Evolutionary conservation across 2,888 invertebrate species (phyloP).

Genomic region (Oligia fasciuncula): DNA sequence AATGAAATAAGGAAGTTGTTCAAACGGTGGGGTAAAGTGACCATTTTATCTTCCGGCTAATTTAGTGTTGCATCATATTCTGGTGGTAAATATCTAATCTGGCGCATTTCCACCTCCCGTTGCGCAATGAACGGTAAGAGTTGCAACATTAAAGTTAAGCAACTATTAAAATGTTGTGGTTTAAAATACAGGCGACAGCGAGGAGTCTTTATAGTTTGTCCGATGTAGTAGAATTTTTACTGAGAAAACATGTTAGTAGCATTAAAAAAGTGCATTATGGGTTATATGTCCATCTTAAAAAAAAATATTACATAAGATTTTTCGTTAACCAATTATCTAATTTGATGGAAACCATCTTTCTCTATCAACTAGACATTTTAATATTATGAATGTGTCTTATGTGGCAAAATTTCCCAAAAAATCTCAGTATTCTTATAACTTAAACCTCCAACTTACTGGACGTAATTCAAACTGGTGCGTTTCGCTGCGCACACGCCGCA

Average conservation of each 20-base stretch:
- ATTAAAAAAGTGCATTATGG: neutral
- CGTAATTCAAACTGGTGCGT: slow-evolving; percentile 80
- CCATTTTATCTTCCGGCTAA: slow-evolving; percentile 57
- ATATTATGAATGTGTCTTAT: neutral
- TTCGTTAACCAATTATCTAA: no score
- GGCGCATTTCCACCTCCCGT: slow-evolving; percentile 63
- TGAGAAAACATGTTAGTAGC: neutral
- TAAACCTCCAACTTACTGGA: slow-evolving; percentile 42
- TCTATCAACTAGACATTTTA: neutral
- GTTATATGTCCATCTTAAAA: neutral
- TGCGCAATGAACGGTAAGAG: slow-evolving; percentile 64
- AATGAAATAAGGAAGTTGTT: slow-evolving; percentile 37
- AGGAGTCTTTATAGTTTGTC: no score
- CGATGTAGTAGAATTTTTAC: neutral
- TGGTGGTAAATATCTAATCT: slow-evolving; percentile 57
- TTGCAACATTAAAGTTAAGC: slow-evolving; percentile 70
- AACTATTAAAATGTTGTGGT: slow-evolving; percentile 51
- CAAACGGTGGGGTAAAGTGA: slow-evolving; percentile 40
- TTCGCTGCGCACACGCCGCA: slow-evolving; percentile 81
- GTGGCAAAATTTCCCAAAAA: neutral
- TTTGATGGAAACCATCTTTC: neutral
- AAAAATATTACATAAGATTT: no score
- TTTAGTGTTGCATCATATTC: slow-evolving; percentile 59
- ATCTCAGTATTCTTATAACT: slow-evolving; percentile 39
- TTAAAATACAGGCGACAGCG: slow-evolving; percentile 55